Conservation (phyloP, 2,797 vertebrate species). For the Gila robusta region DNA sequence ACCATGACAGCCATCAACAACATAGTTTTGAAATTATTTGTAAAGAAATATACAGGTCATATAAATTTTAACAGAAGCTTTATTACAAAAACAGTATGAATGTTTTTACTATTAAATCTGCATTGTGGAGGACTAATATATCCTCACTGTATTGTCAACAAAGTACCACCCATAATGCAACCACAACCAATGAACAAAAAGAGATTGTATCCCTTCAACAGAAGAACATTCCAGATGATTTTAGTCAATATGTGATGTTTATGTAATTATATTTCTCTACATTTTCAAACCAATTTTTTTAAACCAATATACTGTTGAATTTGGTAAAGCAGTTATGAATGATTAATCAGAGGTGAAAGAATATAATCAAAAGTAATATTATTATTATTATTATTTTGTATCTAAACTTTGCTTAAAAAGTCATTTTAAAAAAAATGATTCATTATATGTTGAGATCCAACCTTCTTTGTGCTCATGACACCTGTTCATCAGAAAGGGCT, state of each 20-base stretch:
- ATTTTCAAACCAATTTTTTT: neutral
- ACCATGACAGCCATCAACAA: neutral
- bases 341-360: neutral
- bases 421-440: neutral
- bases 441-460: neutral
- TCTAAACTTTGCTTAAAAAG: neutral
- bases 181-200: neutral
- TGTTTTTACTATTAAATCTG: neutral
- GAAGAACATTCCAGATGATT: neutral
- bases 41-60: neutral
- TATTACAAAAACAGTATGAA: neutral
- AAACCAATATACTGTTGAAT: neutral
- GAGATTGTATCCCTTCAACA: neutral
- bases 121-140: neutral
- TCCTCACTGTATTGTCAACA: neutral
- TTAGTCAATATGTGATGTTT: neutral
- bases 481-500: slow-evolving; percentile 47
- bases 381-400: neutral
- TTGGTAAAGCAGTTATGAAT: neutral
- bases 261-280: neutral
- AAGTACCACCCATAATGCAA: neutral
- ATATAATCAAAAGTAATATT: neutral
- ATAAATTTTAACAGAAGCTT: neutral
- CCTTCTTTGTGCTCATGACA: slow-evolving; percentile 39
- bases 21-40: neutral